Conservation (phyloP, 2,888 invertebrate genomes). For the Perdita meconis region DNA sequence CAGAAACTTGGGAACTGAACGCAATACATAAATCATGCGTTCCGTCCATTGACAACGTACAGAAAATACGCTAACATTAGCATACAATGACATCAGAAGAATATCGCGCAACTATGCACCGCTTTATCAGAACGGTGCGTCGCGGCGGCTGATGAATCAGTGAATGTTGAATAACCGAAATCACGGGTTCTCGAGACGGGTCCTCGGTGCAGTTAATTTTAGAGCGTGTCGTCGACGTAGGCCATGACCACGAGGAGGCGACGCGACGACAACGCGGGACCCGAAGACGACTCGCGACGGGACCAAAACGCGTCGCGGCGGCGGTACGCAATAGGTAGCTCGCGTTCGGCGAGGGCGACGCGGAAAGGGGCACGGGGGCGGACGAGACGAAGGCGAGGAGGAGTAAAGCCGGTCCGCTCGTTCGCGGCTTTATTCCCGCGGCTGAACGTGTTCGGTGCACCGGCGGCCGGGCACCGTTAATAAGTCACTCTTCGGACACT, state of each 20-base stretch:
- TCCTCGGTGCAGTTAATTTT: slow-evolving; percentile 44
- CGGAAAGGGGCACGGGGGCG: slow-evolving; percentile 11
- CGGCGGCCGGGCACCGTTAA: neutral
- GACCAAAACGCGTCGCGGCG: slow-evolving; percentile 8
- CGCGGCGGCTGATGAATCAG: too few relatives aligned
- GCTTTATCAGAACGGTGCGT: neutral
- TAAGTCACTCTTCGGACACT: too few relatives aligned
- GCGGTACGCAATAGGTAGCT: slow-evolving; percentile 12
- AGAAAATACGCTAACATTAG: too few relatives aligned
- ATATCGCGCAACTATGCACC: too few relatives aligned
- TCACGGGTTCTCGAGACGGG: neutral
- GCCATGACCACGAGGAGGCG: slow-evolving; percentile 35
- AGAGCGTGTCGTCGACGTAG: slow-evolving; percentile 22
- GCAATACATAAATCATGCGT: too few relatives aligned
- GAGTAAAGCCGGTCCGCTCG: slow-evolving; percentile 24
- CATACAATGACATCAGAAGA: too few relatives aligned
- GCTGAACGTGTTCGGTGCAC: slow-evolving; percentile 39
- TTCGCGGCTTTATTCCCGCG: slow-evolving; percentile 43
- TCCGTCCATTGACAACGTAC: too few relatives aligned
- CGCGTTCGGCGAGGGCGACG: slow-evolving; percentile 2
- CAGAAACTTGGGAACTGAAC: too few relatives aligned
- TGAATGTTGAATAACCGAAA: too few relatives aligned
- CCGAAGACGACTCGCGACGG: slow-evolving; percentile 4
- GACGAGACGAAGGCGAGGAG: slow-evolving; percentile 10
- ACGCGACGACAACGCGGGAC: slow-evolving; percentile 9